Base-by-base conservation (phyloP, 2,888 invertebrate genomes). In the Cosmorhoe ocellata region DNA sequence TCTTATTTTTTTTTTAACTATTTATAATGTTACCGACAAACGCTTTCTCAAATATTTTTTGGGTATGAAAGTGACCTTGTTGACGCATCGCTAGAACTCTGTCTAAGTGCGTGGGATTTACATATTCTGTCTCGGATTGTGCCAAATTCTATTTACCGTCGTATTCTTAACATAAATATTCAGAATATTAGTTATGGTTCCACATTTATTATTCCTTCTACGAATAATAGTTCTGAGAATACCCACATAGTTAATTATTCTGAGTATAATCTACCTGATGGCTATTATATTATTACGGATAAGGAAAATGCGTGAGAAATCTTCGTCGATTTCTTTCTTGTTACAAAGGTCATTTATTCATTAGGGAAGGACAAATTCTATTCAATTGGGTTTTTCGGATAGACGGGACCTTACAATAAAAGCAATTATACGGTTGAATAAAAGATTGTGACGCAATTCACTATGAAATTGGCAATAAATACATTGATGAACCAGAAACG, bases 381-480 rank as follows among this genome's bases (percentile, higher is more conserved):
- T 52, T 58, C 52, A 51, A 43, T 51, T 34, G 33, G 43, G 12
- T 48, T 48, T 47, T 44, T 40, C 34, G 24, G 37, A 43, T 28
- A 36, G 10, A 32, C 34, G 32, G 38, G 32, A 53, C 49, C 47
- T 59, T 45, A 55, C 58, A 59, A 59, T 62, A 56, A 58, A 62
- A 62, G 40, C 59, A 59, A 62, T 59, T 59, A 62, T 56, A 54
- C 45, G 43, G 45, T 3, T 28, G 50, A 52, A 61, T 57, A 59
- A 56, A 50, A 54, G 48, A 51, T 39, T 57, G 48, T 45, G 43
- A 9, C 36, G 11, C 24, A 26, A 36, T 51, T 41, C 11, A 8
- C 9, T 24, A 24, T 32, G 12, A 32, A 41, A 22, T 32, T 41
- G 24, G 10, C 11, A 4, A 1, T 22, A 2, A 18, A 5, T 18